Evolutionary conservation across 2,888 invertebrate species (phyloP).

Genomic region (Trilocha varians): DNA sequence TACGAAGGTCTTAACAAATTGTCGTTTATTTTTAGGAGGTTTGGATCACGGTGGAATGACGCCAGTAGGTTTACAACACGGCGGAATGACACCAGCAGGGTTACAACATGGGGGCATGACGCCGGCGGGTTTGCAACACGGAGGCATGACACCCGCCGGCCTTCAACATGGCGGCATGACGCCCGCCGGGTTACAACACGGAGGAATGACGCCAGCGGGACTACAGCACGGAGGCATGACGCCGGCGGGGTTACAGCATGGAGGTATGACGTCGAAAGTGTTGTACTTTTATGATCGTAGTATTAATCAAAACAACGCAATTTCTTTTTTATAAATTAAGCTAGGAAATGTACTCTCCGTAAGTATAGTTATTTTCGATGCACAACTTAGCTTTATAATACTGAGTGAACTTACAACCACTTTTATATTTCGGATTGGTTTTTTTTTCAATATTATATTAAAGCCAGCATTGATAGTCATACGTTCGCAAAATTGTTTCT

Average conservation of each 20-base stretch:
- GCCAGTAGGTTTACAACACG: constrained; percentile 50
- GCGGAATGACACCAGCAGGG: constrained; percentile 41
- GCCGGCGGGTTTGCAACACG: constrained; percentile 55
- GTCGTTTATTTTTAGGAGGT: constrained; percentile 22
- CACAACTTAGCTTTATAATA: too few relatives aligned
- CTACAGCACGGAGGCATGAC: constrained; percentile 53
- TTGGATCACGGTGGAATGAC: constrained; percentile 32
- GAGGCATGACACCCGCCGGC: constrained; percentile 39
- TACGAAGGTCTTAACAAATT: too few relatives aligned
- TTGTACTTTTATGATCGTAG: too few relatives aligned
- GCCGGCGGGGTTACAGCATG: constrained; percentile 51
- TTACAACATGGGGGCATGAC: constrained; percentile 38
- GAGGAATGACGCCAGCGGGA: constrained; percentile 52
- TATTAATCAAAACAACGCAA: too few relatives aligned
- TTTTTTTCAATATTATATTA: too few relatives aligned
- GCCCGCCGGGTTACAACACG: constrained; percentile 42
- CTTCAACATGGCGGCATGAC: constrained; percentile 35
- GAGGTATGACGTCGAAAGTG: constrained; percentile 35
- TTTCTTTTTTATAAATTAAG: too few relatives aligned
- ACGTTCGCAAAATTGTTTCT: too few relatives aligned
- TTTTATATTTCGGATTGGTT: too few relatives aligned
- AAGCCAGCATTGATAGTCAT: too few relatives aligned
- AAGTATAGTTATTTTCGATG: too few relatives aligned
- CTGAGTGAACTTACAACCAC: too few relatives aligned
- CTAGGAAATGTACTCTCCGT: too few relatives aligned